Conservation (phyloP, 2,888 invertebrate species). For the Megamerina dolium region DNA sequence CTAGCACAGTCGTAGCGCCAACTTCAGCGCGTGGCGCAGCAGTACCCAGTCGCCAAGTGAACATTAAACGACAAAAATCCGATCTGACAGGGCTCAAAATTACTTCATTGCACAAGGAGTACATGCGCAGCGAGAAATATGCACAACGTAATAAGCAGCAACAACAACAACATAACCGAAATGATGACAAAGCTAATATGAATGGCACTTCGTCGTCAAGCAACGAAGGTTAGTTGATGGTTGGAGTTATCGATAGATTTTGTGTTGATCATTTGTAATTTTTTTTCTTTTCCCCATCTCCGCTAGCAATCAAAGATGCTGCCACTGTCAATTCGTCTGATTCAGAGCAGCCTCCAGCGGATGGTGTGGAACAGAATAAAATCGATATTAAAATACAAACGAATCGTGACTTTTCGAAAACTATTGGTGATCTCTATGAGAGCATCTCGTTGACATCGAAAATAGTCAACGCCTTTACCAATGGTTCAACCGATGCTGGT, state of each 20-base stretch:
- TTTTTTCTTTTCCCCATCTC: neutral
- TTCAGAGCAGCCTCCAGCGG: neutral
- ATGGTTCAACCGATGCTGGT: constrained; percentile 19
- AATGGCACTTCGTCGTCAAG: constrained; percentile 19
- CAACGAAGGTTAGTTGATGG: constrained; percentile 6
- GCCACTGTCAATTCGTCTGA: constrained; percentile 7
- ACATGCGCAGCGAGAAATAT: constrained; percentile 47
- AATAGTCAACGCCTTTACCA: constrained; percentile 22
- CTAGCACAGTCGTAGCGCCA: neutral
- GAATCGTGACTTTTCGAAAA: constrained; percentile 47
- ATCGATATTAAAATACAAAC: constrained; percentile 50
- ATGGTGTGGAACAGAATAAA: constrained; percentile 34
- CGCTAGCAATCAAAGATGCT: constrained; percentile 5
- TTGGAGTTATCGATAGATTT: neutral
- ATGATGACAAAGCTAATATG: constrained; percentile 14
- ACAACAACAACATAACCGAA: too few relatives aligned
- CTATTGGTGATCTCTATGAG: constrained; percentile 48
- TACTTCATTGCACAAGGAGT: constrained; percentile 47
- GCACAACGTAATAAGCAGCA: constrained; percentile 28
- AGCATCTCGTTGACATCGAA: constrained; percentile 30
- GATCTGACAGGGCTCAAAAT: constrained; percentile 58
- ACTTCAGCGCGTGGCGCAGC: constrained; percentile 6
- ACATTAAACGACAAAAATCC: constrained; percentile 55
- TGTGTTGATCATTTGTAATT: neutral
- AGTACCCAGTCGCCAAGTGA: constrained; percentile 28